Conservation (phyloP, 2,888 invertebrate species). For the Dromius quadrimaculatus region DNA sequence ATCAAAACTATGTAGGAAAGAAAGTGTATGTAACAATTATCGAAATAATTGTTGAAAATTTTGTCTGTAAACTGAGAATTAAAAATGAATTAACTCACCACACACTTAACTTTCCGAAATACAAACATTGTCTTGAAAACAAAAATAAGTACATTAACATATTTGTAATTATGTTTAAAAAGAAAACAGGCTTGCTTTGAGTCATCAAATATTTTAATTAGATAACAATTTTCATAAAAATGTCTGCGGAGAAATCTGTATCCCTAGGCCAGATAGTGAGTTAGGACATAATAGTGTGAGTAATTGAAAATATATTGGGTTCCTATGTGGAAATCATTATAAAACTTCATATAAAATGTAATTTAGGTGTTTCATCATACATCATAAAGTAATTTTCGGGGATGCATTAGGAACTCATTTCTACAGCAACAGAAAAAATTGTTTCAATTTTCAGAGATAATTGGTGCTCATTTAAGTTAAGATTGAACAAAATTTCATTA, state of each 20-base stretch:
- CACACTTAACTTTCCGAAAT: slow-evolving; percentile 22
- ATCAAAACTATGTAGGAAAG: no score
- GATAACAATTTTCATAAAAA: slow-evolving; percentile 21
- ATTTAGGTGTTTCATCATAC: slow-evolving; percentile 14
- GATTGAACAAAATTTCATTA: no score
- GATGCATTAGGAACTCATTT: neutral
- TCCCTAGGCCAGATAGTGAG: neutral
- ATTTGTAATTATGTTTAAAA: slow-evolving; percentile 20
- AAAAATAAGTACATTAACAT: slow-evolving; percentile 18
- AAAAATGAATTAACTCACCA: slow-evolving; percentile 9
- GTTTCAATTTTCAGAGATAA: no score
- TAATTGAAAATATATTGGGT: slow-evolving; percentile 14
- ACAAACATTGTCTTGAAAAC: slow-evolving; percentile 12
- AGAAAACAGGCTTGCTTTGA: slow-evolving; percentile 3
- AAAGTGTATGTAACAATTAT: no score
- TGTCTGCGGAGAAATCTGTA: slow-evolving; percentile 22
- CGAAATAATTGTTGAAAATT: slow-evolving; percentile 13
- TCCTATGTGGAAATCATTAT: neutral
- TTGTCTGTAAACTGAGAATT: slow-evolving; percentile 15
- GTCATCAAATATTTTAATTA: slow-evolving; percentile 29
- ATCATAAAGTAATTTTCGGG: neutral
- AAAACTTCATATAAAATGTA: neutral
- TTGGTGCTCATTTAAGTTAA: no score
- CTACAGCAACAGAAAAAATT: no score
- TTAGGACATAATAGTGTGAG: neutral